Evolutionary conservation across 2,888 invertebrate genomes (phyloP).

Genomic region (Malthinus seriepunctatus): DNA sequence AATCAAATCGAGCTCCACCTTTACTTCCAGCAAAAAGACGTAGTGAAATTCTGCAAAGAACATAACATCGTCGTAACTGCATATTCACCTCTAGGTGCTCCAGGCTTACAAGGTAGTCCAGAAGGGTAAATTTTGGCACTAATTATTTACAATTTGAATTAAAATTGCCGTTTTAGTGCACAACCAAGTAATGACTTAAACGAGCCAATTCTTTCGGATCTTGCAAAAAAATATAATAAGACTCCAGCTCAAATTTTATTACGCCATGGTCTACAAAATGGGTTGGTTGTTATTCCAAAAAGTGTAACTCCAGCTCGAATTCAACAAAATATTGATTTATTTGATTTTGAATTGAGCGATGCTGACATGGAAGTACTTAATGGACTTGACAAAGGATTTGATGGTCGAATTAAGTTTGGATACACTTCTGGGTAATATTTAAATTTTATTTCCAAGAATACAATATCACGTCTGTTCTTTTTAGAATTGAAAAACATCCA

Average conservation of each 20-base stretch:
- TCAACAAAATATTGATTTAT: conserved; percentile 74
- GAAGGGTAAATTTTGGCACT: conserved; percentile 17
- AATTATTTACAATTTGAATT: not conserved
- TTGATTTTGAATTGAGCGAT: conserved; percentile 68
- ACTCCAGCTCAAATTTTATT: conserved; percentile 76
- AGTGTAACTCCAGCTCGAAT: conserved; percentile 75
- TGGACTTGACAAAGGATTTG: conserved; percentile 65
- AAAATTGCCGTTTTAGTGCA: too few species aligned
- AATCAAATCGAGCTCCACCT: too few species aligned
- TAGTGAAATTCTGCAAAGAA: conserved; percentile 38
- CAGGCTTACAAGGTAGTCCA: conserved; percentile 41
- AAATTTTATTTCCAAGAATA: too few species aligned
- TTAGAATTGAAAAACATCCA: too few species aligned
- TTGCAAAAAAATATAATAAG: conserved; percentile 61
- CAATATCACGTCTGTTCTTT: too few species aligned
- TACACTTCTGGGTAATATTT: too few species aligned
- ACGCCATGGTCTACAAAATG: conserved; percentile 71
- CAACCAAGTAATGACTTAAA: conserved; percentile 44
- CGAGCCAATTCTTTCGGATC: conserved; percentile 58
- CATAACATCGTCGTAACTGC: conserved; percentile 28
- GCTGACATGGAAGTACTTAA: conserved; percentile 66
- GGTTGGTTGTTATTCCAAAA: conserved; percentile 80
- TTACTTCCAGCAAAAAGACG: too few species aligned
- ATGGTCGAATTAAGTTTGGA: conserved; percentile 59
- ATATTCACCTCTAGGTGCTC: too few species aligned